Conservation (phyloP, 1,140 invertebrate species). For the Bombus waltoni region DNA sequence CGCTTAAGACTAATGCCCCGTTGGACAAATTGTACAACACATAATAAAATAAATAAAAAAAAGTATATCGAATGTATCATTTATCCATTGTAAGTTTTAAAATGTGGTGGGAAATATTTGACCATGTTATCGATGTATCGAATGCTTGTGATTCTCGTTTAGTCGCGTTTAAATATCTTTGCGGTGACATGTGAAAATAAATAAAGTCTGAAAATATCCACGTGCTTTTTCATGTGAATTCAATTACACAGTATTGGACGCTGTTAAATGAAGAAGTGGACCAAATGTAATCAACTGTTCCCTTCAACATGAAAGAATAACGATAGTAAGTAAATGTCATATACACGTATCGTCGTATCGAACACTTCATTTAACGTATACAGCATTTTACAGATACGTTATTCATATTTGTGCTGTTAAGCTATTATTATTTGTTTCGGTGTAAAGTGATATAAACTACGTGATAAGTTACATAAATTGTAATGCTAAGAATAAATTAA, state of each 20-base stretch:
- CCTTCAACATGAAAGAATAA: background rate
- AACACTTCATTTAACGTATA: background rate
- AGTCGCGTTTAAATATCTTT: constrained; percentile 27
- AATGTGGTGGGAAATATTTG: background rate
- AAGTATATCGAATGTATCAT: background rate
- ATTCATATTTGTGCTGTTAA: background rate
- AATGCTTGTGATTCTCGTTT: constrained; percentile 18
- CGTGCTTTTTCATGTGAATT: too few relatives aligned
- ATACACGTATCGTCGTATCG: background rate
- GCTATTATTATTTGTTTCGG: background rate
- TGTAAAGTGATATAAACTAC: too few relatives aligned
- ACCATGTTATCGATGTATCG: constrained; percentile 19
- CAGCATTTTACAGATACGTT: background rate
- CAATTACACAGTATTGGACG: background rate
- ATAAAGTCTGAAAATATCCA: too few relatives aligned
- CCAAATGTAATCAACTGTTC: background rate
- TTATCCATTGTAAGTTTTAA: background rate
- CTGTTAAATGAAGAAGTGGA: background rate
- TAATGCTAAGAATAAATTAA: background rate
- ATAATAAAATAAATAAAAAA: too few relatives aligned
- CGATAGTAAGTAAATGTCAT: background rate
- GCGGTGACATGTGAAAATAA: background rate
- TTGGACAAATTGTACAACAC: too few relatives aligned
- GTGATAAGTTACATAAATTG: background rate
- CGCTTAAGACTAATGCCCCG: too few relatives aligned